Evolutionary conservation across 2,888 invertebrate species (phyloP).

Genomic region (Lasioglossum lativentre): DNA sequence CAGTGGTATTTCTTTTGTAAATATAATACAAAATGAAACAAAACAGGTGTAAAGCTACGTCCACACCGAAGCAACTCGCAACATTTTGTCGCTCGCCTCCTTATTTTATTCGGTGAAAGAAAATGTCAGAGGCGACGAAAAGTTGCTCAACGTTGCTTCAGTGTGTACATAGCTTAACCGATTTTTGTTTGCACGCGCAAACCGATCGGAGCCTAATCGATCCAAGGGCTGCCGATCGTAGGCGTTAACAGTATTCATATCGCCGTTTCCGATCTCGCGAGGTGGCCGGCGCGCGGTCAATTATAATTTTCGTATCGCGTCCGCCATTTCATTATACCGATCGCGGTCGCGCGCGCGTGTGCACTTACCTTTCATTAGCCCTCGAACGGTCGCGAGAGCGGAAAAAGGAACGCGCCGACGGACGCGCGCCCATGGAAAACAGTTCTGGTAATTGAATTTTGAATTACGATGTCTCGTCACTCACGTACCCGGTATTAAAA

Average conservation of each 20-base stretch:
- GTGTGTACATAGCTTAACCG: neutral
- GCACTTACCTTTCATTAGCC: slow-evolving; percentile 61
- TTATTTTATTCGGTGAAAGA: neutral
- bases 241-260: slow-evolving; percentile 35
- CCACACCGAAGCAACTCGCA: too few species aligned
- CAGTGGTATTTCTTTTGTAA: neutral
- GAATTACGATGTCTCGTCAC: slow-evolving; percentile 47
- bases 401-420: slow-evolving; percentile 12
- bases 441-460: slow-evolving; percentile 56
- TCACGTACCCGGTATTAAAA: slow-evolving; percentile 47
- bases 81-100: too few species aligned
- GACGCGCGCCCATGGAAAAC: slow-evolving; percentile 31
- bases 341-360: slow-evolving; percentile 23
- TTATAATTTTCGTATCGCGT: slow-evolving; percentile 57
- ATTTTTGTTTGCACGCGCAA: too few species aligned
- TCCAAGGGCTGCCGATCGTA: neutral
- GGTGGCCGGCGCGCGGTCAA: slow-evolving; percentile 27
- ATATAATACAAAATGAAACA: neutral
- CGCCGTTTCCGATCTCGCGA: slow-evolving; percentile 43
- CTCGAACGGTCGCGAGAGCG: slow-evolving; percentile 30
- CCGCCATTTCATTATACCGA: slow-evolving; percentile 55
- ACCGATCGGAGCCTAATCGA: neutral
- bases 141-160: neutral
- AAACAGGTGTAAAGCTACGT: too few species aligned
- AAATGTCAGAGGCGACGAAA: neutral